Percentiles rank a stretch among this genome's conserved stretches.
These are phyloP conservation scores for Leuciscus waleckii DNA, from an alignment of 2,797 vertebrate genomes.

Conservation along the genomic window DNA sequence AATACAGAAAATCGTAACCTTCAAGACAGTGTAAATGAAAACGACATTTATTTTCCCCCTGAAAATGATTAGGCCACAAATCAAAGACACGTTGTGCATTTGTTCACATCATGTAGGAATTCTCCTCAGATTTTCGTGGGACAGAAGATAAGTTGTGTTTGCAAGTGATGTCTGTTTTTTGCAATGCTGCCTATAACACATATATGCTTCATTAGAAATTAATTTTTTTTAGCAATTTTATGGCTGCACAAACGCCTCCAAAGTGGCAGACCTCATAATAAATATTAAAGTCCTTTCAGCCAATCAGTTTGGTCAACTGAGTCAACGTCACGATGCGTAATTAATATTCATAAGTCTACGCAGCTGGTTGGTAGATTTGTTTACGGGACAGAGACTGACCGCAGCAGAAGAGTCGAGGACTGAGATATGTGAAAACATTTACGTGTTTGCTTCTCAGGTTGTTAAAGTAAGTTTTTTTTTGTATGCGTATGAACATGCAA, in stretches of 20 bases:
- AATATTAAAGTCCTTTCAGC: neutral
- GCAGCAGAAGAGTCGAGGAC: neutral
- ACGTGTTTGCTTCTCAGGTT: neutral
- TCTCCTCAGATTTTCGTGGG: too few species aligned
- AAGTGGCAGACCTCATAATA: neutral
- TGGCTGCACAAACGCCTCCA: neutral
- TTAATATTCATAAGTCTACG: neutral
- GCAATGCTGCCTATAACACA: too few species aligned
- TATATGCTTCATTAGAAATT: too few species aligned
- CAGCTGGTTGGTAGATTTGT: neutral
- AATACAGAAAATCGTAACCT: too few species aligned
- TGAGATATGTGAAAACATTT: neutral
- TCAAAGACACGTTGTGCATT: too few species aligned
- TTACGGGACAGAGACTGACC: neutral
- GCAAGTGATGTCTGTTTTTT: too few species aligned
- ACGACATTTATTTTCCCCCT: too few species aligned
- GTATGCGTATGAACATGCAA: neutral
- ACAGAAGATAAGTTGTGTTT: too few species aligned
- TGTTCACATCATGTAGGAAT: too few species aligned
- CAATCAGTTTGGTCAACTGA: neutral
- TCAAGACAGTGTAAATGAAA: too few species aligned
- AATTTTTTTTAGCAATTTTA: neutral
- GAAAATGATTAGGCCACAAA: too few species aligned
- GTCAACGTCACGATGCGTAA: neutral
- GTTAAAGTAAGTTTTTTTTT: slow-evolving; percentile 1